Percentiles rank a stretch among this genome's conserved stretches.
phyloP scores from a whole-genome alignment of 2,888 invertebrate species.

The Flexamia atlantica region DNA sequence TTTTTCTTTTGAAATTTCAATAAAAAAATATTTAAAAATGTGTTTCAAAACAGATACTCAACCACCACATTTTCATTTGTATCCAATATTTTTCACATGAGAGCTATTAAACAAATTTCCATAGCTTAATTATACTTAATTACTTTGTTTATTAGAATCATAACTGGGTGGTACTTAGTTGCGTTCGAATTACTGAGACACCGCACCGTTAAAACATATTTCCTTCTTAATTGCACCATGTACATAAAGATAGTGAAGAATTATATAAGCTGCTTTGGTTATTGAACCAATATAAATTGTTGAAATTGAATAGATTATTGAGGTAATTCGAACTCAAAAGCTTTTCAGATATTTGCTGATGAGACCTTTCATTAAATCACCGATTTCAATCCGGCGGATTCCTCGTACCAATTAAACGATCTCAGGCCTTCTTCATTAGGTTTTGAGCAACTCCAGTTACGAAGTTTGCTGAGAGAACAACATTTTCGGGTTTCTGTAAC shows the following conservation, averaged over 20 bases:
- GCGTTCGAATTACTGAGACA: no score
- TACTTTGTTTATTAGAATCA: no score
- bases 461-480: neutral
- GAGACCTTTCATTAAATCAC: conserved; percentile 34
- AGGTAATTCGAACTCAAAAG: conserved; percentile 24
- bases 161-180: no score
- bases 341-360: conserved; percentile 31
- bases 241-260: neutral
- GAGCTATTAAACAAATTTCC: no score
- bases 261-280: neutral
- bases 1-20: no score
- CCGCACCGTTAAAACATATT: no score
- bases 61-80: no score
- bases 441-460: neutral
- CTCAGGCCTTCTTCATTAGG: neutral
- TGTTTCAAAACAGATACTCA: no score
- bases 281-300: neutral
- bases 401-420: conserved; percentile 24
- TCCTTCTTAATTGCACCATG: no score
- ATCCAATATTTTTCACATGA: no score
- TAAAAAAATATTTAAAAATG: no score
- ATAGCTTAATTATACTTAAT: no score
- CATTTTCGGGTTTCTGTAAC: neutral
- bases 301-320: conserved; percentile 18
- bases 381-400: conserved; percentile 16